phyloP scores from a whole-genome alignment of 2,888 invertebrate species.

The Helicoverpa assulta region DNA sequence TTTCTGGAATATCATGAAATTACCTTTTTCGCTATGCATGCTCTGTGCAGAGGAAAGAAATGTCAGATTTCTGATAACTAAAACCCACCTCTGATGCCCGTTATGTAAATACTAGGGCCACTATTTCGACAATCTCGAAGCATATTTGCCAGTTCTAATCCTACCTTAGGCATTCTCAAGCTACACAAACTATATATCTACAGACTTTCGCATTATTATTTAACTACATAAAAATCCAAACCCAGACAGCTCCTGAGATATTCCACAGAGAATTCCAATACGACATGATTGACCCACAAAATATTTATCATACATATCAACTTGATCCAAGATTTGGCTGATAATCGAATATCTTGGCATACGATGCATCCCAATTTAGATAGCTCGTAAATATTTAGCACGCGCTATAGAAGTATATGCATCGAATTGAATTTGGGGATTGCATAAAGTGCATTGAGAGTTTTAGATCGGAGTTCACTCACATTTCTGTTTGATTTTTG shows the following conservation, averaged over 20 bases:
- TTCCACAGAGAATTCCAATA: background rate
- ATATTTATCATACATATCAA: conserved; percentile 1
- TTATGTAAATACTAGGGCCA: no score
- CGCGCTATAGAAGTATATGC: conserved; percentile 26
- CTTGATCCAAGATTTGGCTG: conserved; percentile 40
- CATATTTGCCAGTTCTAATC: no score
- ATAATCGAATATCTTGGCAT: conserved; percentile 52
- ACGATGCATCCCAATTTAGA: conserved; percentile 40
- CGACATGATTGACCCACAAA: conserved; percentile 1
- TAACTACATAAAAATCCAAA: no score
- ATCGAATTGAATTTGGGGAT: conserved; percentile 21
- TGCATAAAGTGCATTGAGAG: conserved; percentile 26
- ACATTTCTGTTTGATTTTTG: background rate
- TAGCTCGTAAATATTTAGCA: conserved; percentile 51
- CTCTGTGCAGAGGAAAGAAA: no score
- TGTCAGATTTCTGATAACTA: no score
- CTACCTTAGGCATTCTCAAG: no score
- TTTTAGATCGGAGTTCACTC: background rate
- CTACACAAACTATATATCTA: no score
- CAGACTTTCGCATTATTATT: no score
- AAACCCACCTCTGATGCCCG: no score
- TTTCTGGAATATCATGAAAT: no score
- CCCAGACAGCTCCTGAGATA: background rate
- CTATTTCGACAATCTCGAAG: no score
- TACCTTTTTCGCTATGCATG: no score